Evolutionary conservation across 2,888 invertebrate genomes (phyloP).

Genomic region (Pseudanteris insignis): DNA sequence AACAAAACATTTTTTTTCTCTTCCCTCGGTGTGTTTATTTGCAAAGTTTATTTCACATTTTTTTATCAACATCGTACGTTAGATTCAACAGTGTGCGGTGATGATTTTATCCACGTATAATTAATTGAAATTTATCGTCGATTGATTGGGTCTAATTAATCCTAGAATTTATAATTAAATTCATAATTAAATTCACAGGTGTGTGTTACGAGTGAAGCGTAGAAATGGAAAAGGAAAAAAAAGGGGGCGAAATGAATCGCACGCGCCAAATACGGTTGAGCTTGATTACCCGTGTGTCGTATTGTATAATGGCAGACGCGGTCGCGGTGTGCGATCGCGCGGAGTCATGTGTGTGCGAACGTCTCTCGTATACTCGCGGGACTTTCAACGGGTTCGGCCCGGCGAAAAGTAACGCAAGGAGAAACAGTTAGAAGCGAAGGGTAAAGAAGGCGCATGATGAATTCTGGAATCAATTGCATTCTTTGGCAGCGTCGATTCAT

Average conservation of each 20-base stretch:
- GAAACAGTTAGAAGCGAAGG: constrained; percentile 19
- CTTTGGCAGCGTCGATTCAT: constrained; percentile 20
- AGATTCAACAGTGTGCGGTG: too few species aligned
- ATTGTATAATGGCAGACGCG: constrained; percentile 33
- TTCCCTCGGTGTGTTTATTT: too few species aligned
- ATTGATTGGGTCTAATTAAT: too few species aligned
- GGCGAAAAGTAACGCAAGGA: constrained; percentile 9
- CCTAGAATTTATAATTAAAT: too few species aligned
- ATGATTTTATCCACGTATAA: too few species aligned
- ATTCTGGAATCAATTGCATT: constrained; percentile 25
- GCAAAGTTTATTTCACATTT: too few species aligned
- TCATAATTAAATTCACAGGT: too few species aligned
- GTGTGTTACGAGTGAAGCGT: too few species aligned
- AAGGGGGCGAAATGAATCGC: constrained; percentile 6
- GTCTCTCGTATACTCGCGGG: background rate
- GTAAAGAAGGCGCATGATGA: constrained; percentile 7
- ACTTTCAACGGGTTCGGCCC: too few species aligned
- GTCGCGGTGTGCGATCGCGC: constrained; percentile 6
- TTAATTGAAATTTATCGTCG: too few species aligned
- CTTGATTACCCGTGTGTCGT: constrained; percentile 14
- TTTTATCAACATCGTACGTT: too few species aligned
- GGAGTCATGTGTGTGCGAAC: constrained; percentile 10
- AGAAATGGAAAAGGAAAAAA: constrained; percentile 1
- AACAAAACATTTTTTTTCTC: too few species aligned
- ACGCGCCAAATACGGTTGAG: constrained; percentile 9